A percentile compares a stretch with the other conserved stretches of the same genome.
phyloP scores from a whole-genome alignment of 2,113 vertebrate species.

The Chaetodon auriga region DNA sequence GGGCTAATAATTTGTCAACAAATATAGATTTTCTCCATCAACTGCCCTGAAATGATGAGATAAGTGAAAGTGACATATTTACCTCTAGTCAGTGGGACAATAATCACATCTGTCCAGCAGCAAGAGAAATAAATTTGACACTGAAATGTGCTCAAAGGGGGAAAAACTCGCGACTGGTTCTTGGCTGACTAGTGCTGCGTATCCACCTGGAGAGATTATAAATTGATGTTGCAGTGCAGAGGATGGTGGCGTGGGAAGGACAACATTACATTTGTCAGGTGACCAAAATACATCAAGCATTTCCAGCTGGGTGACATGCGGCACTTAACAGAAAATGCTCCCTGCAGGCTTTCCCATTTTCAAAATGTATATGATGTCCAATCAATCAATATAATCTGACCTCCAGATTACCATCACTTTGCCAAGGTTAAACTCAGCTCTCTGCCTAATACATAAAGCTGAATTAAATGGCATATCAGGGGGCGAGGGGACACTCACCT shows the following conservation, averaged over 20 bases:
- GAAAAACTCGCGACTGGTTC: constrained; percentile 28
- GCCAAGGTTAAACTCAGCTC: constrained; percentile 69
- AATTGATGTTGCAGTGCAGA: constrained; percentile 67
- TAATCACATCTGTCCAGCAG: constrained; percentile 35
- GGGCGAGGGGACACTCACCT: neutral
- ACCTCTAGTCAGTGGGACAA: constrained; percentile 45
- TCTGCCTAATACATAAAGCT: constrained; percentile 48
- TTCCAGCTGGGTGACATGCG: constrained; percentile 45
- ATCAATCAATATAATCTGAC: constrained; percentile 77
- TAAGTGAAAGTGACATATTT: constrained; percentile 55
- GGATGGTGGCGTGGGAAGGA: constrained; percentile 53
- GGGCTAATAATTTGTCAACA: neutral
- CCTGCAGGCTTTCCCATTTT: constrained; percentile 68
- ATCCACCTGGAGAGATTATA: constrained; percentile 74
- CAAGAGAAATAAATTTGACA: constrained; percentile 46
- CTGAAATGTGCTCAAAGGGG: constrained; percentile 56
- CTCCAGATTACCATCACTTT: constrained; percentile 60
- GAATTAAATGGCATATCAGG: constrained; percentile 53
- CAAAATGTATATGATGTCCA: constrained; percentile 75
- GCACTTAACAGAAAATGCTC: constrained; percentile 51
- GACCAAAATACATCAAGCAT: constrained; percentile 58
- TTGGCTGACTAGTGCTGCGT: constrained; percentile 37
- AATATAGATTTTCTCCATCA: constrained; percentile 13
- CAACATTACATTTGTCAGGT: constrained; percentile 65
- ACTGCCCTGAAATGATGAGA: constrained; percentile 29